Evolutionary conservation across 1,140 invertebrate species (phyloP).

Genomic region (Meloidogyne hapla): DNA sequence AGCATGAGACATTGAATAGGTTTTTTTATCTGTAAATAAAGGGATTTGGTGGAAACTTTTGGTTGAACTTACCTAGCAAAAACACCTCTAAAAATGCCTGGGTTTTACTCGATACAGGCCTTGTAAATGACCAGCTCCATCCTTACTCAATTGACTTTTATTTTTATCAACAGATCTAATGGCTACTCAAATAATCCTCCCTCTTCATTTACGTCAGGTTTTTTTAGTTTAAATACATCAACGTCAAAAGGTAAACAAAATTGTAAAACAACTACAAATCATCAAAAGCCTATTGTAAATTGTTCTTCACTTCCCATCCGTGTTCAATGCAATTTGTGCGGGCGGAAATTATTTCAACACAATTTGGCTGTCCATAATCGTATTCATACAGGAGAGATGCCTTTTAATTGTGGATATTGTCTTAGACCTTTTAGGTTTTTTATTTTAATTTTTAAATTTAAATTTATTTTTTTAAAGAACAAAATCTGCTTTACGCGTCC

Average conservation of each 20-base stretch:
- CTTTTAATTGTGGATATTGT: conserved; percentile 65
- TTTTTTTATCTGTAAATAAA: neutral
- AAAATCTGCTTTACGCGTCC: conserved; percentile 54
- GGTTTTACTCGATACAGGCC: too few relatives aligned
- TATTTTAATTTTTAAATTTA: neutral
- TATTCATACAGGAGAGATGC: conserved; percentile 65
- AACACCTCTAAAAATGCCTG: too few relatives aligned
- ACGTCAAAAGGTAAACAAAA: neutral
- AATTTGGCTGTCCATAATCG: conserved; percentile 61
- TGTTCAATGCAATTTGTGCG: conserved; percentile 60
- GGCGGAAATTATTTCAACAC: conserved; percentile 52
- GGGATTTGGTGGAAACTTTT: neutral
- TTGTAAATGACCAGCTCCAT: too few relatives aligned
- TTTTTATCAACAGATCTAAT: too few relatives aligned
- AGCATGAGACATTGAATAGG: neutral
- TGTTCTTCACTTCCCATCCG: neutral
- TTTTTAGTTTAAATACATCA: neutral
- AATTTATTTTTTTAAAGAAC: conserved; percentile 50
- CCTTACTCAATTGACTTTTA: too few relatives aligned
- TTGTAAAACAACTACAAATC: neutral
- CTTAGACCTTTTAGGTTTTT: conserved; percentile 55
- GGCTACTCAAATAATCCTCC: too few relatives aligned
- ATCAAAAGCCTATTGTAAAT: neutral
- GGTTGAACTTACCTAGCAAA: too few relatives aligned
- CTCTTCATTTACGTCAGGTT: too few relatives aligned